Conservation (phyloP, 2,797 vertebrate species). For the Tachyglossus aculeatus region DNA sequence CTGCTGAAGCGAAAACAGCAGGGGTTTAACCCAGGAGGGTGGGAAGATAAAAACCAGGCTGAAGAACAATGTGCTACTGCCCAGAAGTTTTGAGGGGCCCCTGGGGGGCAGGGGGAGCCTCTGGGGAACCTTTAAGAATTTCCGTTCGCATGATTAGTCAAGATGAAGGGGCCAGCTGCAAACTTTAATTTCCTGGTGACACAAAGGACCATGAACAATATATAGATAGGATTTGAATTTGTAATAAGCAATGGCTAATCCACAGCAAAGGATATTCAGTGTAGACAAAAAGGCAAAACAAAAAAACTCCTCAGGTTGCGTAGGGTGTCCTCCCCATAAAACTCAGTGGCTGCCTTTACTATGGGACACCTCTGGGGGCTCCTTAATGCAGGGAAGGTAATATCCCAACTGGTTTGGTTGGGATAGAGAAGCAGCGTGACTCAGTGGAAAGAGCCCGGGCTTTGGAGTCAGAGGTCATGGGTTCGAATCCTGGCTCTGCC, state of each 20-base stretch:
- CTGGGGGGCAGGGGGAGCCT: slow-evolving; percentile 70
- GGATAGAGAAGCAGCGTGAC: too few relatives aligned
- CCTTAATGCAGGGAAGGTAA: neutral
- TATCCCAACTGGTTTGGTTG: too few relatives aligned
- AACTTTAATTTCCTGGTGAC: slow-evolving; percentile 80
- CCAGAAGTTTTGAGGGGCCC: slow-evolving; percentile 69
- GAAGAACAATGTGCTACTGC: slow-evolving; percentile 67
- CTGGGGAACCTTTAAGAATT: slow-evolving; percentile 73
- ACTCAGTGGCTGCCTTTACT: slow-evolving; percentile 18
- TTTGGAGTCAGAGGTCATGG: too few relatives aligned
- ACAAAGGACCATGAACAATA: slow-evolving; percentile 75
- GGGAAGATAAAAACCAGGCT: slow-evolving; percentile 65
- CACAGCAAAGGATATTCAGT: slow-evolving; percentile 50
- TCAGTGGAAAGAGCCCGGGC: too few relatives aligned
- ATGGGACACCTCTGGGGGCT: neutral
- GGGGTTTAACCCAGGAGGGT: slow-evolving; percentile 64
- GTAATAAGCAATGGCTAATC: slow-evolving; percentile 63
- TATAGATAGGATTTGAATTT: slow-evolving; percentile 72
- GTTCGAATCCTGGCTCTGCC: too few relatives aligned
- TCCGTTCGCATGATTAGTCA: slow-evolving; percentile 78
- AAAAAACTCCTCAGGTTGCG: slow-evolving; percentile 33
- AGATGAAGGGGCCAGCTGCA: slow-evolving; percentile 81
- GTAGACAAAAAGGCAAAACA: neutral
- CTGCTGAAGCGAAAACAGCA: slow-evolving; percentile 64
- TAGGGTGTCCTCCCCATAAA: slow-evolving; percentile 27